Percentiles rank a stretch among this genome's conserved stretches.
Evolutionary conservation across 2,113 vertebrate genomes (phyloP).

Genomic region (Prietella phreatophila): DNA sequence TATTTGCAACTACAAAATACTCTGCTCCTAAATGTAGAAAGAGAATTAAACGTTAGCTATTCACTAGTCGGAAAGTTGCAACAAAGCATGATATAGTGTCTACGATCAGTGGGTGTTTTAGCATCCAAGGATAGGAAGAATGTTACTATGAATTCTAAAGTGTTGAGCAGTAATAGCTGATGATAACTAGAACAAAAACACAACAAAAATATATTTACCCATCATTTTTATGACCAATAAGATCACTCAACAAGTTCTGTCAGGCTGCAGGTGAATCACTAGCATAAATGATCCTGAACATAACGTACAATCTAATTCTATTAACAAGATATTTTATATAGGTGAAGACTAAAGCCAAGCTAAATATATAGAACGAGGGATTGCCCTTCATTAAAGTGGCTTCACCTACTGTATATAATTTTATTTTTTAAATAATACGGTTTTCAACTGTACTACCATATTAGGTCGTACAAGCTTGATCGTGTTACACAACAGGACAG

Average conservation of each 20-base stretch:
- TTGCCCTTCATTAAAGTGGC: neutral
- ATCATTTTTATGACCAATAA: neutral
- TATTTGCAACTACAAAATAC: too few species aligned
- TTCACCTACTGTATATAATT: neutral
- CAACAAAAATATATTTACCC: neutral
- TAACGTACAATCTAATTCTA: neutral
- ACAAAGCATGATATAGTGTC: neutral
- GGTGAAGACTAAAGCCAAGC: neutral
- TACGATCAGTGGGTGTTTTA: neutral
- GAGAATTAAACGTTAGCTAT: too few species aligned
- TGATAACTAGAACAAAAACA: neutral
- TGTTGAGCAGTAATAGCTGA: neutral
- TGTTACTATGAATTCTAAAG: neutral
- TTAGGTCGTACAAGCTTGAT: neutral
- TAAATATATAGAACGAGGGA: neutral
- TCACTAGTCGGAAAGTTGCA: neutral
- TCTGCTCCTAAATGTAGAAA: too few species aligned
- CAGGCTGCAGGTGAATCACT: neutral
- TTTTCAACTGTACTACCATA: neutral
- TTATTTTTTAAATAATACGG: neutral
- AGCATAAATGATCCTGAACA: neutral
- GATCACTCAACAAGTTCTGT: neutral
- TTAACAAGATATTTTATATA: neutral
- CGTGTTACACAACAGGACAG: neutral
- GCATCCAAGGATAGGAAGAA: neutral